phyloP scores from a whole-genome alignment of 2,797 vertebrate species.

The Coccyzus lansbergi region DNA sequence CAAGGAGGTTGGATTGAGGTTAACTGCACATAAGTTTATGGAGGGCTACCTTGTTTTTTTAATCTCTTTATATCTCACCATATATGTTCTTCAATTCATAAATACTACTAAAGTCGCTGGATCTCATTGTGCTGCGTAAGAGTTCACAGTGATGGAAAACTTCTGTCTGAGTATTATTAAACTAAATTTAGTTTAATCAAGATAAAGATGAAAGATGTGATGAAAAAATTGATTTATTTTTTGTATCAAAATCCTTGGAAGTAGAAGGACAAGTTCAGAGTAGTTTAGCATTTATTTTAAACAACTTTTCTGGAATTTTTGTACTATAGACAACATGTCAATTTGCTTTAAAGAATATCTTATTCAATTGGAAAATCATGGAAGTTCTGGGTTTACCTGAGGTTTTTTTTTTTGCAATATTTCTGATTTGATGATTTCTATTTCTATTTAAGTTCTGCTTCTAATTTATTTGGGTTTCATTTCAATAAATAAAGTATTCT shows the following conservation, averaged over 20 bases:
- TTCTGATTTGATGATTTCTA: background rate
- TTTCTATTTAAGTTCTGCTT: background rate
- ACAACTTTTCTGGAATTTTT: background rate
- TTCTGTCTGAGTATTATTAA: background rate
- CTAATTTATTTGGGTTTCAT: background rate
- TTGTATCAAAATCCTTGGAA: background rate
- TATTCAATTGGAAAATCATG: background rate
- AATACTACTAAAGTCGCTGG: background rate
- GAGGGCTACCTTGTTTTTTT: background rate
- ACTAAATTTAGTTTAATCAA: background rate
- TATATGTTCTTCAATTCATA: background rate
- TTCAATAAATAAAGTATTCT: background rate
- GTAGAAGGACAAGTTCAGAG: background rate
- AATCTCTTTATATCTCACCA: background rate
- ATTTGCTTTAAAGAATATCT: background rate
- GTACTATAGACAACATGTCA: background rate
- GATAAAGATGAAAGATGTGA: background rate
- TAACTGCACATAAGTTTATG: background rate
- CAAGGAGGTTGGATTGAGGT: background rate
- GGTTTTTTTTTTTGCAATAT: background rate
- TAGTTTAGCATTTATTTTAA: background rate
- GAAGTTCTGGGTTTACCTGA: background rate
- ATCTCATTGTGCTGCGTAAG: background rate
- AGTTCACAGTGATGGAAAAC: background rate
- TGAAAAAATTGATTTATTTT: background rate